Base-by-base conservation (phyloP, 2,888 invertebrate species). In the Ochlodes sylvanus region DNA sequence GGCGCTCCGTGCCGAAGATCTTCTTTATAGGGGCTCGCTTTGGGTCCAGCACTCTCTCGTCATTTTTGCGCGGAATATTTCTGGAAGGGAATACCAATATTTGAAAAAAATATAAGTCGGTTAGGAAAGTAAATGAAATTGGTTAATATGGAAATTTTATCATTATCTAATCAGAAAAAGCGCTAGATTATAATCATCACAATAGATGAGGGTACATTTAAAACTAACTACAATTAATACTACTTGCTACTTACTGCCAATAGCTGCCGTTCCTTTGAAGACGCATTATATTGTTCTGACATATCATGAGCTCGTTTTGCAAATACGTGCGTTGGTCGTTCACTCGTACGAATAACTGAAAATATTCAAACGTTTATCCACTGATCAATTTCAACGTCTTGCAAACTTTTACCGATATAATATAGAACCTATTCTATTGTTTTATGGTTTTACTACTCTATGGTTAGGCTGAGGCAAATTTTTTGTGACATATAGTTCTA, bases 301-400 rank as follows among this genome's bases (percentile, higher is more conserved):
- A 89, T 65, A 93, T 92, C 87, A 93, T 85, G 64, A 94, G 78
- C 75, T 93, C 93, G 71, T 94, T 94, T 76, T 94, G 93, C 54
- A 94, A 76, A 65, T 93, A 93, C 7, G 91, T 92, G 68, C 93
- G 83, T 73, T 94, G 94, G 73, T 94, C 94, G 73, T 92, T 87
- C n/a, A 93, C 92, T 71, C 93, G 76, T 14, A 90, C 89, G 76
- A 86, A 93, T 74, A 93, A 71, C 93, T 92, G 79, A 17, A 82
- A 66, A 64, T 38, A 47, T 47, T 56, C 12, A 68, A 4, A 52
- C 61, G 66, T 56, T n/a, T 21, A 61, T 14, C 10, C 9, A 9
- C 38, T 38, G 27, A 27, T 27, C 2, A 27, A 27, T 27, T 27
- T 27, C 5, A 4, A 2, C 27, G 5, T 27, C 5, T 27, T 27